Conservation (phyloP, 2,797 vertebrate species). For the Oreortyx pictus region DNA sequence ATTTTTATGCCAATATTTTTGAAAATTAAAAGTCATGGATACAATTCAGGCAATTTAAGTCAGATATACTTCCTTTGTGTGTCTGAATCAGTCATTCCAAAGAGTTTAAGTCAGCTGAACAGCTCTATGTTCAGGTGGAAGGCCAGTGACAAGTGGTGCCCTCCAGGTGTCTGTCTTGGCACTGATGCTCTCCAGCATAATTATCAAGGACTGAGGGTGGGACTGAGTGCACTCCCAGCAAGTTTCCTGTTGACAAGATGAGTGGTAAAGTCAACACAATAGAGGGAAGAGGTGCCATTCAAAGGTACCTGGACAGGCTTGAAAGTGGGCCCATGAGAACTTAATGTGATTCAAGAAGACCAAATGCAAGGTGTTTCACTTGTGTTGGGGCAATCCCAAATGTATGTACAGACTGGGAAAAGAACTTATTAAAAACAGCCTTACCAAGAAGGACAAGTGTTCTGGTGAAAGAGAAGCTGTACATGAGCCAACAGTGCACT, state of each 20-base stretch:
- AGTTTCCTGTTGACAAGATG: background rate
- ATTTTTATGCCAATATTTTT: slow-evolving; percentile 18
- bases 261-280: background rate
- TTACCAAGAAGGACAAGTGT: background rate
- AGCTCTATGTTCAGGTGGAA: background rate
- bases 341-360: background rate
- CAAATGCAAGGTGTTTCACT: background rate
- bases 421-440: background rate
- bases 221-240: background rate
- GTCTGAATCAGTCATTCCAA: background rate
- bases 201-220: background rate
- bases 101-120: background rate
- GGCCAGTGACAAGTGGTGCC: background rate
- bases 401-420: background rate
- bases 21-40: background rate
- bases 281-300: background rate
- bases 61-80: background rate
- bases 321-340: background rate
- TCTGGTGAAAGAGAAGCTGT: background rate
- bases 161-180: background rate
- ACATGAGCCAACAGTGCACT: background rate
- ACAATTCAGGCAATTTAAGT: background rate
- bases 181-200: background rate
- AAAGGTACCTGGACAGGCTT: background rate
- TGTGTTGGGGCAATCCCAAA: too few species aligned